A percentile compares a stretch with the other conserved stretches of the same genome.
These are phyloP conservation scores for Calephelis virginiensis DNA, from an alignment of 1,140 invertebrate genomes.

Conservation along the genomic window DNA sequence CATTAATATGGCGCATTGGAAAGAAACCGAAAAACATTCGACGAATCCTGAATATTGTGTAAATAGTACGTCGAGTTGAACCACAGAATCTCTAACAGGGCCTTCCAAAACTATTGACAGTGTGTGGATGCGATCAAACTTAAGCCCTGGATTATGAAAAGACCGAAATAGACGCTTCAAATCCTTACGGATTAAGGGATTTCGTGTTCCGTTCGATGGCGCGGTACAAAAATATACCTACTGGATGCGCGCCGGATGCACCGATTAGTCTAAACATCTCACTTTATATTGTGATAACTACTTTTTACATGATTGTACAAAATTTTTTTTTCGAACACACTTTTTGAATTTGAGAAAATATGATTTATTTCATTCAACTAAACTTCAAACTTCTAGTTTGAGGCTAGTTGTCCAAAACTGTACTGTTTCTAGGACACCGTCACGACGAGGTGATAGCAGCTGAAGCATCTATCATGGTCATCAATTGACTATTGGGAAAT, in stretches of 20 bases:
- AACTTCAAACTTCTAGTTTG: too few species aligned
- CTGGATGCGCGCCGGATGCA: conserved; percentile 71
- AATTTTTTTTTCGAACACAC: not conserved
- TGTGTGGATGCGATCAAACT: conserved; percentile 76
- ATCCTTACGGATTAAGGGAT: conserved; percentile 75
- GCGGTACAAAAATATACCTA: conserved; percentile 70
- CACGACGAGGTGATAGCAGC: too few species aligned
- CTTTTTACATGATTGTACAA: conserved; percentile 21
- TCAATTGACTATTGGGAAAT: too few species aligned
- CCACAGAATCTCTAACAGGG: conserved; percentile 71
- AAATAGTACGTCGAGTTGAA: conserved; percentile 62
- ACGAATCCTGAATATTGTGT: conserved; percentile 55
- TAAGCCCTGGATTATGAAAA: conserved; percentile 75
- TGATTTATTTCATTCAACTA: too few species aligned
- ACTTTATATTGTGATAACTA: conserved; percentile 55
- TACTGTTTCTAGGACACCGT: too few species aligned
- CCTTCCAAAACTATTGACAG: conserved; percentile 77
- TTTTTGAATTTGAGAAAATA: too few species aligned
- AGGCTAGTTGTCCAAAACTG: too few species aligned
- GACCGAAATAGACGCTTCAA: conserved; percentile 77
- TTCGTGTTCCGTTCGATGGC: conserved; percentile 71
- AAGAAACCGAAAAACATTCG: conserved; percentile 67
- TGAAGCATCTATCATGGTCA: too few species aligned
- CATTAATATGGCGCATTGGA: conserved; percentile 45
- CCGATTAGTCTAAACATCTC: conserved; percentile 71